Conservation (phyloP, 2,888 invertebrate species). For the Pemphredon lugubris region DNA sequence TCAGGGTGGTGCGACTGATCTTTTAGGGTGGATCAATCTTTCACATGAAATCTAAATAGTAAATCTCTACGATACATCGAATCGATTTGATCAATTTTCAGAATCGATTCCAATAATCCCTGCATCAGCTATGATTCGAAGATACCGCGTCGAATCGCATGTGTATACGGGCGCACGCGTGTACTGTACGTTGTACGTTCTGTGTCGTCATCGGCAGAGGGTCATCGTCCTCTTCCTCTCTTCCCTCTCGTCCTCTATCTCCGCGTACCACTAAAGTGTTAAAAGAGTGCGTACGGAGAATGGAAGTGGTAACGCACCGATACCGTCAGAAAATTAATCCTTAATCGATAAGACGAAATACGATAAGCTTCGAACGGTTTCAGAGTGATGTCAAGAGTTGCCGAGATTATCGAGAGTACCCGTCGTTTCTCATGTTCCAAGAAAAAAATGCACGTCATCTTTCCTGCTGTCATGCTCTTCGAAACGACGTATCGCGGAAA, state of each 20-base stretch:
- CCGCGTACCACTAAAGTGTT: conserved; percentile 46
- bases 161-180: conserved; percentile 43
- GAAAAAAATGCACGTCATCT: no score
- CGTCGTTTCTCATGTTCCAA: no score
- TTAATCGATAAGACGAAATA: background rate
- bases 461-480: no score
- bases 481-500: no score
- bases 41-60: no score
- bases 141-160: conserved; percentile 34
- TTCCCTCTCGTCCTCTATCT: conserved; percentile 40
- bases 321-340: conserved; percentile 11
- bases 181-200: conserved; percentile 50
- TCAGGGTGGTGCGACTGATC: no score
- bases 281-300: conserved; percentile 37
- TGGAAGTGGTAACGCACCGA: conserved; percentile 22
- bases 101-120: conserved; percentile 11
- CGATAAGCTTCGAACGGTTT: background rate
- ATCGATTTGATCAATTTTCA: background rate
- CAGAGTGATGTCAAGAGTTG: no score
- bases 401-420: no score
- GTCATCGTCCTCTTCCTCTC: conserved; percentile 62
- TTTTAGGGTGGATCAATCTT: no score
- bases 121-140: conserved; percentile 30
- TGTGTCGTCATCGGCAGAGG: conserved; percentile 61
- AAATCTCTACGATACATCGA: no score